Conservation (phyloP, 2,113 vertebrate genomes). For the Illadopsis cleaveri region DNA sequence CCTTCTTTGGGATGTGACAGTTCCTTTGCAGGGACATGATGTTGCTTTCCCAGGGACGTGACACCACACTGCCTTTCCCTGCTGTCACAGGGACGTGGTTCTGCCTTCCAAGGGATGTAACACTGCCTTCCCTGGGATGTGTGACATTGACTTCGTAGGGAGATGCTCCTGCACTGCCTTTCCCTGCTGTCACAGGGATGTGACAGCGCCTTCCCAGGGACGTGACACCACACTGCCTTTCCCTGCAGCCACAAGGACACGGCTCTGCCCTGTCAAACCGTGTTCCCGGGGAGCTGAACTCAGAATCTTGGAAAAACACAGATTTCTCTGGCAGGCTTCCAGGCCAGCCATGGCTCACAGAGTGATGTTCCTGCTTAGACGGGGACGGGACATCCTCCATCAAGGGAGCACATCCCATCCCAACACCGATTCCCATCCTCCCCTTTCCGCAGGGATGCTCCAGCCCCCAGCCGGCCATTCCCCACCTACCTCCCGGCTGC, state of each 20-base stretch:
- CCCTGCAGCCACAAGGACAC: background rate
- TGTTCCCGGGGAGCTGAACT: background rate
- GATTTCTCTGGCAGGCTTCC: background rate
- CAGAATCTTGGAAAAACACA: rapidly evolving
- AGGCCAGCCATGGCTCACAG: background rate
- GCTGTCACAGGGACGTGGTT: background rate
- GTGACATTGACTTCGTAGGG: no score
- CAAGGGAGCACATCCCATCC: rapidly evolving
- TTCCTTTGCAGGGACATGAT: background rate
- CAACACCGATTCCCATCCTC: background rate
- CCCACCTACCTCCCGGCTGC: background rate
- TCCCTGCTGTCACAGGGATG: background rate
- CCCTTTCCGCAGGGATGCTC: background rate
- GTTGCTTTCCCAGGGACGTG: background rate
- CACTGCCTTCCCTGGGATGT: background rate
- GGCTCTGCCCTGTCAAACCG: background rate
- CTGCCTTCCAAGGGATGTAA: background rate
- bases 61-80: background rate
- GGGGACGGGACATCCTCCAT: rapidly evolving
- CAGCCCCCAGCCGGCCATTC: background rate
- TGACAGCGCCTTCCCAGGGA: no score
- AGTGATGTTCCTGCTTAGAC: rapidly evolving
- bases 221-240: background rate
- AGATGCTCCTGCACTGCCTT: background rate
- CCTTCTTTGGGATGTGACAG: background rate